Base-by-base conservation (phyloP, 2,113 vertebrate genomes). In the Globicephala melas region DNA sequence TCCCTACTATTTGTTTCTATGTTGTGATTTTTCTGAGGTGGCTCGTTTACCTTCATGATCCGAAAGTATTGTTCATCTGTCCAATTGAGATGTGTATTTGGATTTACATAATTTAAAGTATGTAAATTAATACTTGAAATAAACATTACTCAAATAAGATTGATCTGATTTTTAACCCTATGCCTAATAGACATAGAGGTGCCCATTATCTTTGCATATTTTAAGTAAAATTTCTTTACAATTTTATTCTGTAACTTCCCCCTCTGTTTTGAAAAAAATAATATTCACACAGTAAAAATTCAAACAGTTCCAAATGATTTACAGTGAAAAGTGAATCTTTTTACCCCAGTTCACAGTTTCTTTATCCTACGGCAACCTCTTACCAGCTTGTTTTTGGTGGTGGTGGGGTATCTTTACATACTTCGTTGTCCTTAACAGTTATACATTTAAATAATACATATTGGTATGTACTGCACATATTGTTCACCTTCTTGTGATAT, bases 111-210 rank as follows among this genome's bases (percentile, higher is more conserved):
- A 33, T 95, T 36, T 38, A n/a, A 77, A 77, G 18, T 71, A 44
- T 81, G 7, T 74, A 95, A 81, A 63, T 71, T 80, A 67, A 60
- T 94, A 67, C 33, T 92, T 80, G 70, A 92, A 92, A 89, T 85
- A 96, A 93, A n/a, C 20, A 67, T 38, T 20, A 86, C n/a, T 91
- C 87, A 38, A 76, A 23, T 94, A 38, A 87, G 31, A 84, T 65
- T 89, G 47, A 84, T 50, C 25, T 58, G 55, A 58, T 58, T 53
- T 53, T 53, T 53, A 53, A 53, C 3, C 9, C 44, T 83, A 50
- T 25, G 20, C 76, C 38, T 92, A 62, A 41, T 62, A 67, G 62
- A 81, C 0, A 28, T 10, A 53, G 36, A 89, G 44, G 63, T 73
- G n/a, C 15, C 50, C n/a, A 25, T 58, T 58, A 58, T 80, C 33